Conservation (phyloP, 2,113 vertebrate genomes). For the Eidolon helvum region DNA sequence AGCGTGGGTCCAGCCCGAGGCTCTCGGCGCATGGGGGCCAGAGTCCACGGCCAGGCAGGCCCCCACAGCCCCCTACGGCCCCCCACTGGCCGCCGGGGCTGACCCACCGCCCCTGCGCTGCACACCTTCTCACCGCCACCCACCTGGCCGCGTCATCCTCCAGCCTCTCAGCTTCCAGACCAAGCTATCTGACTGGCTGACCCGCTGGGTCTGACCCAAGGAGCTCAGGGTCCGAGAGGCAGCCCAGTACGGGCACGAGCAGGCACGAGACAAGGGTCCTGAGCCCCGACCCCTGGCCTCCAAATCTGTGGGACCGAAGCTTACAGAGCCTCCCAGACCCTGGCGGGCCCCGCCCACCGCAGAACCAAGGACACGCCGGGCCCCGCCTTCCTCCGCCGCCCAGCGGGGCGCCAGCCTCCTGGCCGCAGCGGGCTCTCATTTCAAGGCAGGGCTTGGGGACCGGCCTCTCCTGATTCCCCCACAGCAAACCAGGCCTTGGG, state of each 20-base stretch:
- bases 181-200: background rate
- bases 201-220: background rate
- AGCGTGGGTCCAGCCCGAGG: no score
- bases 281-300: background rate
- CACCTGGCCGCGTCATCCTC: background rate
- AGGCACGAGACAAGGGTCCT: background rate
- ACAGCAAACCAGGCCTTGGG: background rate
- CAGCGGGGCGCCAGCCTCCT: background rate
- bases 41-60: no score
- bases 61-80: rapidly evolving
- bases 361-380: background rate
- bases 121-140: background rate
- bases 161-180: background rate
- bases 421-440: no score
- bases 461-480: background rate
- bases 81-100: no score
- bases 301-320: no score
- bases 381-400: background rate
- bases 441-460: background rate
- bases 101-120: rapidly evolving
- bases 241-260: no score
- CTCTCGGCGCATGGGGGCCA: no score
- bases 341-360: background rate
- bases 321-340: background rate
- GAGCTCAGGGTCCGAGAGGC: background rate